Percentiles rank a stretch among this genome's conserved stretches.
Conservation (phyloP, 1,140 invertebrate genomes). For the Spodoptera litura region DNA sequence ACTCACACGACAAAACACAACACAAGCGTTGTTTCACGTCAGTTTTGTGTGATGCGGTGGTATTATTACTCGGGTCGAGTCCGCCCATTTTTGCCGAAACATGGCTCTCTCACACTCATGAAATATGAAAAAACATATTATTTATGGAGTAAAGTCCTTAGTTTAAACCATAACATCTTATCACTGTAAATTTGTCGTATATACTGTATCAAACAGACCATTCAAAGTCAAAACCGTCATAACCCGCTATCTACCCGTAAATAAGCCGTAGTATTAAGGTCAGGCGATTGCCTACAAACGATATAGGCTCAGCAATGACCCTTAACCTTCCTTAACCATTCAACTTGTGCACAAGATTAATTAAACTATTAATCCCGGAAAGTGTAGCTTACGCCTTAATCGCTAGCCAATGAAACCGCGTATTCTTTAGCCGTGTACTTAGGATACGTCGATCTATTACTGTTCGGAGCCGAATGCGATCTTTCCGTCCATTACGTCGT, state of each 20-base stretch:
- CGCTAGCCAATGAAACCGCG: slow-evolving; percentile 43
- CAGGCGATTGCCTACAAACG: slow-evolving; percentile 17
- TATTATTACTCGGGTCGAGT: no score
- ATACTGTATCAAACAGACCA: not conserved
- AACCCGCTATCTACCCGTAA: not conserved
- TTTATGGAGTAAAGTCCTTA: not conserved
- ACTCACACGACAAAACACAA: no score
- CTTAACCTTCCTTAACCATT: slow-evolving; percentile 19
- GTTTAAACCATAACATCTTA: not conserved
- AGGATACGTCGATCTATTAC: slow-evolving; percentile 43
- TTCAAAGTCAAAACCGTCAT: slow-evolving; percentile 18
- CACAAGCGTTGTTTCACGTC: no score
- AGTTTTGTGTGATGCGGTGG: no score
- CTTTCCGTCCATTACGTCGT: slow-evolving; percentile 49
- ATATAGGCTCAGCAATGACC: slow-evolving; percentile 18
- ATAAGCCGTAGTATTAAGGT: slow-evolving; percentile 19
- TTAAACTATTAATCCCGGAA: slow-evolving; percentile 44
- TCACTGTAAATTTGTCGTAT: not conserved
- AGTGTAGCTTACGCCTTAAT: slow-evolving; percentile 44
- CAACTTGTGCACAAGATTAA: slow-evolving; percentile 41
- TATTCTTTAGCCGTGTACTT: slow-evolving; percentile 38
- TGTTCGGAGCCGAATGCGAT: slow-evolving; percentile 42
- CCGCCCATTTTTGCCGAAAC: no score
- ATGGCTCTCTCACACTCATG: no score
- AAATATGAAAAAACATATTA: no score